Percentiles rank a stretch among this genome's conserved stretches.
Evolutionary conservation across 2,113 vertebrate species (phyloP).

Genomic region (Pygoscelis antarcticus): DNA sequence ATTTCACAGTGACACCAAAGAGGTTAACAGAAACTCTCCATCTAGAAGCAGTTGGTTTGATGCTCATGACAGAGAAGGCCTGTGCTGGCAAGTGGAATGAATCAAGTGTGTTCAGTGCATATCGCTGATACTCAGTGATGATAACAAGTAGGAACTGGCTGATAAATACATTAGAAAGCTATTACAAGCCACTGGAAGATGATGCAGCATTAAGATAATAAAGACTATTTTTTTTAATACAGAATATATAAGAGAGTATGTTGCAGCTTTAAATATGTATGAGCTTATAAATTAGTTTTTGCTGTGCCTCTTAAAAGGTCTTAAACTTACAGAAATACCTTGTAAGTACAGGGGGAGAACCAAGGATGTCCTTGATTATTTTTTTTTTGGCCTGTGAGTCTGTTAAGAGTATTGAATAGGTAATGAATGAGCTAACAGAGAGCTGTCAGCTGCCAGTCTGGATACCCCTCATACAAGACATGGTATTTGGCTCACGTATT

Average conservation of each 20-base stretch:
- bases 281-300: not conserved
- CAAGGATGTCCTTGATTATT: not conserved
- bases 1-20: not conserved
- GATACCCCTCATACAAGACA: not conserved
- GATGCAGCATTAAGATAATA: not conserved
- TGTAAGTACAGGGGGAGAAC: not conserved
- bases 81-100: not conserved
- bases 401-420: not conserved
- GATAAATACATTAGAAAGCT: not conserved
- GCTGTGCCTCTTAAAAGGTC: not conserved
- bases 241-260: not conserved
- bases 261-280: not conserved
- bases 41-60: not conserved
- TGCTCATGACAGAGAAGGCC: not conserved
- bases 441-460: not conserved
- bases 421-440: not conserved
- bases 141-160: not conserved
- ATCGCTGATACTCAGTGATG: not conserved
- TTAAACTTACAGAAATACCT: not conserved
- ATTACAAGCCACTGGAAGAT: not conserved
- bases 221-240: not conserved
- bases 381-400: not conserved
- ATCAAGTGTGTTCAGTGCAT: not conserved
- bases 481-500: not conserved
- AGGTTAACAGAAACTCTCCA: not conserved